phyloP scores from a whole-genome alignment of 2,888 invertebrate species.

The Napeogenes inachia region DNA sequence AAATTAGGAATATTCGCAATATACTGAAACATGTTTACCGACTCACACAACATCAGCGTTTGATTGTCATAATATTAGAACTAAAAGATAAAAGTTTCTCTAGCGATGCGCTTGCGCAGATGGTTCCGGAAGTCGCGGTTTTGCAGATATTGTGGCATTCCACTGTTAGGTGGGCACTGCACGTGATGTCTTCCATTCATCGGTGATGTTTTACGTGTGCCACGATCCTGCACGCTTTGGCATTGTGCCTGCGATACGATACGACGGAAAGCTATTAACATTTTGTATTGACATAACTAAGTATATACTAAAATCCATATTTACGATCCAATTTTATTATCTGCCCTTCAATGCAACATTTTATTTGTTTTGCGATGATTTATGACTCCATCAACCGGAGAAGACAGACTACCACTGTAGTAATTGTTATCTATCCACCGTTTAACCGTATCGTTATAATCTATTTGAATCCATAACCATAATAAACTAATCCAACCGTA shows the following conservation, averaged over 20 bases:
- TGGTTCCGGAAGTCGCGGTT: background rate
- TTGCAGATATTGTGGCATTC: slow-evolving; percentile 24
- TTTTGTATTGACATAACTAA: slow-evolving; percentile 17
- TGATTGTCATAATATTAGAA: background rate
- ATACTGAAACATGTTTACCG: background rate
- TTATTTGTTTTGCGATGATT: background rate
- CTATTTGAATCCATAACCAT: no score
- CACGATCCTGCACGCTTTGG: slow-evolving; percentile 56
- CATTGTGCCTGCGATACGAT: slow-evolving; percentile 64
- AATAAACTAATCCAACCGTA: no score
- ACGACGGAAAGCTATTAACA: slow-evolving; percentile 45
- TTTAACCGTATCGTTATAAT: background rate
- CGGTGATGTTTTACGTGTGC: slow-evolving; percentile 63
- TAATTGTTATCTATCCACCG: background rate
- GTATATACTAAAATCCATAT: slow-evolving; percentile 8
- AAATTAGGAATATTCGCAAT: no score
- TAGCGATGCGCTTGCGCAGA: background rate
- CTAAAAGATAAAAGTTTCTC: no score
- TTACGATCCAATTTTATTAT: slow-evolving; percentile 19
- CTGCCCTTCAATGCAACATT: slow-evolving; percentile 15
- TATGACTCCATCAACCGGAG: background rate
- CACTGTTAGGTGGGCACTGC: slow-evolving; percentile 29
- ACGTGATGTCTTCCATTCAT: slow-evolving; percentile 68
- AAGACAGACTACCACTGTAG: background rate
- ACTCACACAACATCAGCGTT: slow-evolving; percentile 7